Base-by-base conservation (phyloP, 1,140 invertebrate genomes). In the Odontomachus brunneus region DNA sequence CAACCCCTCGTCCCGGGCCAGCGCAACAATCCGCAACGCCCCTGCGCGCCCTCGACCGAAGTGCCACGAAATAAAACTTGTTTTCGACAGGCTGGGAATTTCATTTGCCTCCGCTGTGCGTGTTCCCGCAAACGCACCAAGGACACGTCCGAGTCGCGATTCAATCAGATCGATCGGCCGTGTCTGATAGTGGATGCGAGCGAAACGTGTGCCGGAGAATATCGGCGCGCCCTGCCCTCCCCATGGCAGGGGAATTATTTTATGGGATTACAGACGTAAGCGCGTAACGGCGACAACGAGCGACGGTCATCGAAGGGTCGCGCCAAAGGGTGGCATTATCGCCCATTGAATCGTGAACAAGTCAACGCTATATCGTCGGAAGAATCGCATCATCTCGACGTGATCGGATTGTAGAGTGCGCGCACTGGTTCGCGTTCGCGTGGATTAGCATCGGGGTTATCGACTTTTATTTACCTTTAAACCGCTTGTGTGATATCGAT, bases 11-110 rank as follows among this genome's bases (percentile, higher is more conserved):
- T 14, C 53, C n/a, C 26, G 15, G n/a, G 53, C 63, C 26, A 22
- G 76, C 76, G 84, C 65, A 87, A 87, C 73, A 76, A 86, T 62
- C 85, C 72, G 49, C 82, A 72, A 63, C 82, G 48, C 49, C 44
- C 51, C 53, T 71, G n/a, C 65, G 63, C 33, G 59, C 29, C 33
- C 66, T 66, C 76, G 71, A 73, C 71, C 60, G 59, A 83, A 89
- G 87, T 89, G 74, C 63, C 80, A 73, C 85, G 71, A 82, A 87
- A 82, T 88, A 88, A 89, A 89, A 89, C 85, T 89, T 89, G 80
- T 85, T 87, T 86, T 76, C 85, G 75, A 53, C 59, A 73, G 83
- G 60, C 63, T 67, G 82, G 85, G 78, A 89, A 89, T 89, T 89
- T 87, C 88, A 83, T 89, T 89, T 83, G 84, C 86, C 74, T 85